Evolutionary conservation across 2,113 vertebrate species (phyloP).

Genomic region (Dipodomys merriami): DNA sequence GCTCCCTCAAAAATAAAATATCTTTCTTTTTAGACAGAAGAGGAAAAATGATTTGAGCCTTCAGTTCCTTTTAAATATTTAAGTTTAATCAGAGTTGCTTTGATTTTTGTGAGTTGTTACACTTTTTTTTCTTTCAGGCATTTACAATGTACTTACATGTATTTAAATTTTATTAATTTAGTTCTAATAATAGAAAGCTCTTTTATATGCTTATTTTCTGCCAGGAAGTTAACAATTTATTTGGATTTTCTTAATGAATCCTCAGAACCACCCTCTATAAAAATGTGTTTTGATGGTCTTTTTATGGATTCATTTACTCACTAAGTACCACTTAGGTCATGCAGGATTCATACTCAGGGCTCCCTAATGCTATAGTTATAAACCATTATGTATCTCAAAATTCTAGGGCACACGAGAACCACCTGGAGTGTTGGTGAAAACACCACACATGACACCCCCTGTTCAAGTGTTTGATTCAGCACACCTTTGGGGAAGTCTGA

Average conservation of each 20-base stretch:
- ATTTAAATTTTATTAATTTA: slow-evolving; percentile 10
- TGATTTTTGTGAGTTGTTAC: not conserved
- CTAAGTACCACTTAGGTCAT: rapidly evolving
- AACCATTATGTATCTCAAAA: not conserved
- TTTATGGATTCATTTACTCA: not conserved
- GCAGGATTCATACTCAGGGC: not conserved
- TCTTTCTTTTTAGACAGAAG: not conserved
- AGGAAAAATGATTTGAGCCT: not conserved
- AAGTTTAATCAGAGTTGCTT: slow-evolving; percentile 4
- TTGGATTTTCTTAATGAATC: not conserved
- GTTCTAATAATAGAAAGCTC: not conserved
- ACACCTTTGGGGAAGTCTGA: not conserved
- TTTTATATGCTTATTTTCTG: slow-evolving; percentile 10
- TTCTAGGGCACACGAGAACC: not conserved
- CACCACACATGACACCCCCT: not conserved
- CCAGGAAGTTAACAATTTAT: not conserved
- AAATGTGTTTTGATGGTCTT: not conserved
- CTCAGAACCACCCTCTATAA: not conserved
- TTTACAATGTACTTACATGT: not conserved
- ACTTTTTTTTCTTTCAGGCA: not conserved
- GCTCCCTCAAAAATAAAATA: not conserved
- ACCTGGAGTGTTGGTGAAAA: not conserved
- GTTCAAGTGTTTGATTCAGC: not conserved
- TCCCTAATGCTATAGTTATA: not conserved
- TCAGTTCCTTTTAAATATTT: not conserved